A percentile compares a stretch with the other conserved stretches of the same genome.
Conservation (phyloP, 2,888 invertebrate species). For the Folsomia manolachei region DNA sequence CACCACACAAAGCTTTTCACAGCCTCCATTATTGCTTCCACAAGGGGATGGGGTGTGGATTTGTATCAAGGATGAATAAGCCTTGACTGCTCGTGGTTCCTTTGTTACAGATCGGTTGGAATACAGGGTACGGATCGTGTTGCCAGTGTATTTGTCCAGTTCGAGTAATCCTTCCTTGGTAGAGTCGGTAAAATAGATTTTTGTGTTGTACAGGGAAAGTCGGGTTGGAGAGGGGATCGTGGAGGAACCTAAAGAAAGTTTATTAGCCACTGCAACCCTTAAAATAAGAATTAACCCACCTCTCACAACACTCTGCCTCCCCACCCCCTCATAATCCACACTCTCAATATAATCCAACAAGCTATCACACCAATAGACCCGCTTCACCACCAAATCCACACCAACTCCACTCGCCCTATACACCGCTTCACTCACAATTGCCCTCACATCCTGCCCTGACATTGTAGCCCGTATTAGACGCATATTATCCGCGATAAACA, state of each 20-base stretch:
- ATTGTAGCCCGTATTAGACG: constrained; percentile 76
- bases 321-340: constrained; percentile 85
- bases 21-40: constrained; percentile 80
- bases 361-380: constrained; percentile 96
- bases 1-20: constrained; percentile 91
- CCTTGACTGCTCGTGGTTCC: constrained; percentile 79
- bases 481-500: constrained; percentile 60
- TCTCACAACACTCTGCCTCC: constrained; percentile 73
- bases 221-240: constrained; percentile 79
- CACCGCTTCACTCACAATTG: constrained; percentile 86
- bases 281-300: constrained; percentile 53
- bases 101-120: constrained; percentile 71
- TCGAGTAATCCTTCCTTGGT: constrained; percentile 85
- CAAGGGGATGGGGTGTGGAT: constrained; percentile 68
- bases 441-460: constrained; percentile 82
- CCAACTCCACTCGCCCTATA: constrained; percentile 91
- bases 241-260: constrained; percentile 62
- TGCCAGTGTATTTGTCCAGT: constrained; percentile 78
- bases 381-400: constrained; percentile 81
- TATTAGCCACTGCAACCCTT: neutral
- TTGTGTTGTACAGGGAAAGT: constrained; percentile 77
- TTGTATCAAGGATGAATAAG: constrained; percentile 75
- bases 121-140: constrained; percentile 74
- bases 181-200: constrained; percentile 87
- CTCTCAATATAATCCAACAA: constrained; percentile 93